phyloP scores from a whole-genome alignment of 1,140 invertebrate genomes.

The Gryllus bimaculatus region DNA sequence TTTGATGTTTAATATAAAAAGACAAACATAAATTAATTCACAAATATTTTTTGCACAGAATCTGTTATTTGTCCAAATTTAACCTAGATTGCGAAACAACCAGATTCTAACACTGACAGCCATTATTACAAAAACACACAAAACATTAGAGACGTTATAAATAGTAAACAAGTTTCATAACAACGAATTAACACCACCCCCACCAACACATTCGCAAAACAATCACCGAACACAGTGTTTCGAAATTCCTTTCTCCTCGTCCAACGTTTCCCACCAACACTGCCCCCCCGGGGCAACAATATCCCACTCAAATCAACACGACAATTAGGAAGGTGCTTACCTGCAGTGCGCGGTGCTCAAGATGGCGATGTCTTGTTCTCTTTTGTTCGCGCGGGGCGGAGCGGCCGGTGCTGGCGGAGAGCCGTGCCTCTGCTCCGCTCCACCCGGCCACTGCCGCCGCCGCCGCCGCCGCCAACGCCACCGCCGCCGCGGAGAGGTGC shows the following conservation, averaged over 20 bases:
- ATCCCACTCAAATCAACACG: not conserved
- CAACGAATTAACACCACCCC: not conserved
- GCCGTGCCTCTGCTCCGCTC: not conserved
- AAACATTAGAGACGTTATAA: not conserved
- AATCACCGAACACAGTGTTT: too few relatives aligned
- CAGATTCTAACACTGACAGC: too few relatives aligned
- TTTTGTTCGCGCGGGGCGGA: not conserved
- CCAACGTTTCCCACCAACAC: too few relatives aligned
- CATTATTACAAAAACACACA: not conserved
- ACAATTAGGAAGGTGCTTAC: not conserved
- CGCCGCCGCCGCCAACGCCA: not conserved
- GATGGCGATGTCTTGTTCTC: not conserved
- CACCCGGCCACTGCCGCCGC: not conserved
- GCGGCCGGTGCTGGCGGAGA: not conserved
- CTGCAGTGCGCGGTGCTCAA: not conserved
- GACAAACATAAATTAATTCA: too few relatives aligned
- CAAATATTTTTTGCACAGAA: too few relatives aligned
- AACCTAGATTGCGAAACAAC: too few relatives aligned
- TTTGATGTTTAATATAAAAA: too few relatives aligned
- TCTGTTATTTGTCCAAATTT: too few relatives aligned
- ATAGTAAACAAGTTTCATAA: not conserved
- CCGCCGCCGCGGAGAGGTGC: not conserved
- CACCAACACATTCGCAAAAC: too few relatives aligned
- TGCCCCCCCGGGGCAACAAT: not conserved
- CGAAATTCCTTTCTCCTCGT: too few relatives aligned